These are phyloP conservation scores for Catocala fraxini DNA, from an alignment of 2,888 invertebrate genomes.

Conservation along the genomic window DNA sequence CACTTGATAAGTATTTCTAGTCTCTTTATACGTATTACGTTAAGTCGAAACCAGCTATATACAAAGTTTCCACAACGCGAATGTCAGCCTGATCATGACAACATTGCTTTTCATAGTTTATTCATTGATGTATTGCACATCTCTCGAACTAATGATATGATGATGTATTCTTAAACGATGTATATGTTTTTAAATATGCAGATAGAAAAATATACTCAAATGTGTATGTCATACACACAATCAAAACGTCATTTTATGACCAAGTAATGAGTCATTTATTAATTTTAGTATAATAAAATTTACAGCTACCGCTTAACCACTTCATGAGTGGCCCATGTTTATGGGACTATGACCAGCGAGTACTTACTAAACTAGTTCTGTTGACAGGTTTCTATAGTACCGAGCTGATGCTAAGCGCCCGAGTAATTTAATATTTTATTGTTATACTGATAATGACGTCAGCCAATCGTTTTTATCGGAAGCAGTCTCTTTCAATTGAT, in stretches of 20 bases:
- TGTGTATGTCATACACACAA: neutral
- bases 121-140: too few species aligned
- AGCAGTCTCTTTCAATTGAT: conserved; percentile 13
- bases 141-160: too few species aligned
- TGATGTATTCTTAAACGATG: too few species aligned
- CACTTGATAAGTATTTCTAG: too few species aligned
- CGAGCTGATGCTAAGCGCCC: conserved; percentile 37
- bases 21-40: too few species aligned
- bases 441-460: conserved; percentile 36
- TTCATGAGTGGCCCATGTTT: conserved; percentile 39
- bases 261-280: conserved; percentile 37
- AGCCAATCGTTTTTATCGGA: conserved; percentile 27
- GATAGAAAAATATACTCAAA: too few species aligned
- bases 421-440: conserved; percentile 48
- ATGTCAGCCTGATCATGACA: too few species aligned
- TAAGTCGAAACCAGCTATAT: too few species aligned
- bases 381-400: conserved; percentile 55
- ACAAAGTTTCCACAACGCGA: too few species aligned
- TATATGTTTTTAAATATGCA: too few species aligned
- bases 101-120: too few species aligned
- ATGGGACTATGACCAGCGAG: conserved; percentile 38
- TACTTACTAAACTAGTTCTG: conserved; percentile 57
- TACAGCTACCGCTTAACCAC: conserved; percentile 33
- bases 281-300: conserved; percentile 41
- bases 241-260: conserved; percentile 14